phyloP scores from a whole-genome alignment of 2,113 vertebrate species.

The Scortum barcoo region DNA sequence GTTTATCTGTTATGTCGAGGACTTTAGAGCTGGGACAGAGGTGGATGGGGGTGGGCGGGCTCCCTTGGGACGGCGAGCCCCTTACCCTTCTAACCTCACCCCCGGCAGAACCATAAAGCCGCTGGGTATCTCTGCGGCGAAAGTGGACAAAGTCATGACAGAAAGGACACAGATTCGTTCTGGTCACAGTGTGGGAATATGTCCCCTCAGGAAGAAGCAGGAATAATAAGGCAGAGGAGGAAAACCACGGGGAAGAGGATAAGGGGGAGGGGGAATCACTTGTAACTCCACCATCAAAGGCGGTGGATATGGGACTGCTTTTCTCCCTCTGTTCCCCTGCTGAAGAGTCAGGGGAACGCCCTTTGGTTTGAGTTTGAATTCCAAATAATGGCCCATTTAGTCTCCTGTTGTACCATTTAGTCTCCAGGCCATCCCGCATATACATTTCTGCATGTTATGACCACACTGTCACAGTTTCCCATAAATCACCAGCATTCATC shows the following conservation, averaged over 20 bases:
- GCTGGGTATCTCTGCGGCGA: constrained; percentile 65
- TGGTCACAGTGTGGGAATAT: constrained; percentile 76
- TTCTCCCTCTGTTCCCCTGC: constrained; percentile 32
- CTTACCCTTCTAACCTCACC: constrained; percentile 29
- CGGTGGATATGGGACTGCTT: constrained; percentile 64
- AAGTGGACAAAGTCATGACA: constrained; percentile 81
- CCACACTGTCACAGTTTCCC: constrained; percentile 62
- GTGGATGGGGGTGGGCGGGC: constrained; percentile 1
- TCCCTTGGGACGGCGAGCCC: constrained; percentile 61
- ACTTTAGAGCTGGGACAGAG: constrained; percentile 40
- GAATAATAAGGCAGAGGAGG: constrained; percentile 57
- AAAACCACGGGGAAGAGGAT: constrained; percentile 49
- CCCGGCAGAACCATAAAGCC: constrained; percentile 55
- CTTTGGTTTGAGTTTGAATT: constrained; percentile 57
- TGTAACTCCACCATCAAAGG: constrained; percentile 77
- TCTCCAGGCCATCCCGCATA: constrained; percentile 59
- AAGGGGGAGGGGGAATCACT: constrained; percentile 46
- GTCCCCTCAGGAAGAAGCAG: constrained; percentile 52
- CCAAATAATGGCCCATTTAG: constrained; percentile 66
- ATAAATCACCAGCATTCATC: constrained; percentile 75
- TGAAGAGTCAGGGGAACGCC: constrained; percentile 39
- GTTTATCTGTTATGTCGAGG: constrained; percentile 76
- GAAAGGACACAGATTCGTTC: constrained; percentile 57
- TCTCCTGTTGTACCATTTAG: constrained; percentile 26
- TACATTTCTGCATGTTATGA: constrained; percentile 77